These are phyloP conservation scores for Sciurus carolinensis DNA, from an alignment of 2,797 vertebrate species.

Conservation along the genomic window DNA sequence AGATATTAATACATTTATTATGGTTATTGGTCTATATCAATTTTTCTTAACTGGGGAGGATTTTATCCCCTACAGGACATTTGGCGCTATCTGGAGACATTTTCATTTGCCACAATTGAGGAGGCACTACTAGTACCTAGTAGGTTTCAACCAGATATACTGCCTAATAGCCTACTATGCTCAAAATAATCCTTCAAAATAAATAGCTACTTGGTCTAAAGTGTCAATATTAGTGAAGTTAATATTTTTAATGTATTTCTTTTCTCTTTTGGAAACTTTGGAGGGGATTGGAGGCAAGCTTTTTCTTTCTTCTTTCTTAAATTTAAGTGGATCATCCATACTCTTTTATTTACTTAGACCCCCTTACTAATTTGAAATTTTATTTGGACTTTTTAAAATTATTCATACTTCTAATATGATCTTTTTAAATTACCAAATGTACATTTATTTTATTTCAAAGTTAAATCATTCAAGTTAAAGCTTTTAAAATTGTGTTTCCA, in stretches of 20 bases:
- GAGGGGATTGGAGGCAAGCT: no score
- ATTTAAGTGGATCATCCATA: background rate
- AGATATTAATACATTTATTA: slow-evolving; percentile 30
- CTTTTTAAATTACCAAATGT: slow-evolving; percentile 15
- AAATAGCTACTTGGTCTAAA: background rate
- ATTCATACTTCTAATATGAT: background rate
- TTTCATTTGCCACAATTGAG: background rate
- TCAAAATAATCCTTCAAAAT: background rate
- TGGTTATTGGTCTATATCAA: background rate
- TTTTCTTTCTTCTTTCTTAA: slow-evolving; percentile 14
- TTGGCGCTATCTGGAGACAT: background rate
- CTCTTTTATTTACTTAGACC: background rate
- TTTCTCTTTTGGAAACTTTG: background rate
- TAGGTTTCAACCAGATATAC: background rate
- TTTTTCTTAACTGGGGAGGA: background rate
- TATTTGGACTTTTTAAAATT: background rate
- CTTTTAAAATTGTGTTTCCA: slow-evolving; percentile 78
- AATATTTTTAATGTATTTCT: background rate
- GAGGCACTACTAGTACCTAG: background rate
- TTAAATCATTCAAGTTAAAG: slow-evolving; percentile 21
- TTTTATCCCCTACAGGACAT: background rate
- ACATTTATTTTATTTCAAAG: slow-evolving; percentile 52
- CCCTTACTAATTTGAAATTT: background rate
- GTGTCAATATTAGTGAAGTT: background rate
- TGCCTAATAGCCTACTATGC: background rate